A percentile compares a stretch with the other conserved stretches of the same genome.
Conservation (phyloP, 1,140 invertebrate genomes). For the Stenopsyche tienmushanensis region DNA sequence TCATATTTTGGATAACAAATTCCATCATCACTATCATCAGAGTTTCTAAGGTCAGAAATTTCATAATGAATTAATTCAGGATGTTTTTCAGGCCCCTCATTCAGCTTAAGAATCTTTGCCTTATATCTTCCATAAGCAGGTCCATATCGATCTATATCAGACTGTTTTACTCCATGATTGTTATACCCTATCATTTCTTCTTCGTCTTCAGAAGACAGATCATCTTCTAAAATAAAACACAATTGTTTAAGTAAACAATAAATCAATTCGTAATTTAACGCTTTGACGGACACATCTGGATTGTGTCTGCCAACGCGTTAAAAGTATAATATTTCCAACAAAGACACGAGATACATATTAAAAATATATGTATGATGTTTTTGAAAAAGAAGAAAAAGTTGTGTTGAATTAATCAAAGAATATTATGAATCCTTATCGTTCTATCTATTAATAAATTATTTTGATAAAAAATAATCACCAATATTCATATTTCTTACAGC, state of each 20-base stretch:
- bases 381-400: too few relatives aligned
- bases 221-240: conserved; percentile 45
- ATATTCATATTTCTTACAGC: conserved; percentile 50
- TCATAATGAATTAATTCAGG: conserved; percentile 18
- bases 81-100: not conserved
- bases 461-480: conserved; percentile 37
- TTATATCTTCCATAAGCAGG: conserved; percentile 53
- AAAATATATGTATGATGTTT: too few relatives aligned
- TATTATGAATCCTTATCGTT: too few relatives aligned
- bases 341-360: not conserved
- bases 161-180: conserved; percentile 44
- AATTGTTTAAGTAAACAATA: conserved; percentile 3
- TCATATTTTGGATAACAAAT: conserved; percentile 53
- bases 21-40: too few relatives aligned
- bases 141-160: conserved; percentile 51
- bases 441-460: not conserved
- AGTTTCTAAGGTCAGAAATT: too few relatives aligned
- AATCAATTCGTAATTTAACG: not conserved
- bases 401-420: too few relatives aligned
- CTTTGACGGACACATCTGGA: too few relatives aligned
- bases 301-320: not conserved
- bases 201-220: conserved; percentile 56
- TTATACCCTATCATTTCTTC: conserved; percentile 40
- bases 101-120: conserved; percentile 44
- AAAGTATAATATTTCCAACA: conserved; percentile 26